Evolutionary conservation across 2,113 vertebrate species (phyloP).

Genomic region (Tenebrosternarchus preto): DNA sequence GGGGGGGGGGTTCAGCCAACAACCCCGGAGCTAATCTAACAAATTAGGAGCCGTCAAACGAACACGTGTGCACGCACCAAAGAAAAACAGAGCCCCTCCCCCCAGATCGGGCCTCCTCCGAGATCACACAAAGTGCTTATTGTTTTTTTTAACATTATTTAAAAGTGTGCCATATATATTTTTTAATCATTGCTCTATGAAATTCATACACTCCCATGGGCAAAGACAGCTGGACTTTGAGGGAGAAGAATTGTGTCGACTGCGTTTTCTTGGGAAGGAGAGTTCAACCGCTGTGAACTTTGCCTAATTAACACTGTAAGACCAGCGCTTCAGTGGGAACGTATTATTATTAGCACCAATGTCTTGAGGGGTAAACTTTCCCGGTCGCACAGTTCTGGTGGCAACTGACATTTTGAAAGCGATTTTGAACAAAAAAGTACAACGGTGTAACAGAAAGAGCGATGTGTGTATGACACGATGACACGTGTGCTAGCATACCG

Average conservation of each 20-base stretch:
- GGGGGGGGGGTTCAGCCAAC: conserved; percentile 30
- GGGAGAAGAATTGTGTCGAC: conserved; percentile 65
- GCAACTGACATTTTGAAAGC: conserved; percentile 55
- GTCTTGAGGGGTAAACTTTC: conserved; percentile 62
- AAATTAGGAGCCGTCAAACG: conserved; percentile 71
- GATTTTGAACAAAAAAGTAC: neutral
- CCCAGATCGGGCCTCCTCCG: conserved; percentile 57
- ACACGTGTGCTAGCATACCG: conserved; percentile 14
- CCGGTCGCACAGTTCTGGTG: conserved; percentile 54
- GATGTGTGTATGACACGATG: conserved; percentile 11
- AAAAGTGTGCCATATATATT: conserved; percentile 69
- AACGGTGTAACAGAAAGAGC: conserved; percentile 33
- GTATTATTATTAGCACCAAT: conserved; percentile 65
- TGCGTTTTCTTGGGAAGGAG: conserved; percentile 66
- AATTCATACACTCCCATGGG: conserved; percentile 64
- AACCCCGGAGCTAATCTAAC: conserved; percentile 65
- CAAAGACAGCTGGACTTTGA: conserved; percentile 47
- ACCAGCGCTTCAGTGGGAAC: conserved; percentile 61
- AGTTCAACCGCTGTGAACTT: conserved; percentile 67
- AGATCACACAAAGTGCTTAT: conserved; percentile 66
- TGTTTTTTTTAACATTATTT: conserved; percentile 74
- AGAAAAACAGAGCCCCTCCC: conserved; percentile 62
- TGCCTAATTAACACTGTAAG: conserved; percentile 72
- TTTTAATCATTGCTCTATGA: conserved; percentile 71
- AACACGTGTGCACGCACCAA: neutral